phyloP scores from a whole-genome alignment of 2,797 vertebrate species.

The Labroides dimidiatus region DNA sequence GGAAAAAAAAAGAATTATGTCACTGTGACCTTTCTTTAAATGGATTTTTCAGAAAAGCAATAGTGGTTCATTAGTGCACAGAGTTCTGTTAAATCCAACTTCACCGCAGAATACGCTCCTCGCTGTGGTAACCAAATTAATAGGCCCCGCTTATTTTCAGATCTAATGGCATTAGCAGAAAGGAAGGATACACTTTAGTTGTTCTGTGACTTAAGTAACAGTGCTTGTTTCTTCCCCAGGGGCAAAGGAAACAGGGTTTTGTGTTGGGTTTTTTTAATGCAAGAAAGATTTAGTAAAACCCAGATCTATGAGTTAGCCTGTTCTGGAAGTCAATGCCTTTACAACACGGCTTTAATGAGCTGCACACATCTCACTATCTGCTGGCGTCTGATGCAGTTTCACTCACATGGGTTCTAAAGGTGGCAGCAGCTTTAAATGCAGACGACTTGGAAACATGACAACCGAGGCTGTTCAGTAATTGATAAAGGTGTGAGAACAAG shows the following conservation, averaged over 20 bases:
- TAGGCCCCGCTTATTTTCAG: neutral
- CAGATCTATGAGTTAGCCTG: no score
- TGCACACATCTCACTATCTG: neutral
- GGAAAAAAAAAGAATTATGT: neutral
- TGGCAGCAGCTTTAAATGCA: slow-evolving; percentile 7
- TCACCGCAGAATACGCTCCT: neutral
- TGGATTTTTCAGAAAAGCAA: neutral
- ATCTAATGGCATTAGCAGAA: neutral
- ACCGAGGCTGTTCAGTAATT: slow-evolving; percentile 30
- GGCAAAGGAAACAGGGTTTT: neutral
- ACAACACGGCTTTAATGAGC: neutral
- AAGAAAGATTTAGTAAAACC: neutral
- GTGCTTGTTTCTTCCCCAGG: neutral
- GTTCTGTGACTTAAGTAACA: neutral
- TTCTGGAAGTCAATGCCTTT: neutral
- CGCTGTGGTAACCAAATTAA: neutral
- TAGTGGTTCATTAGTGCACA: neutral
- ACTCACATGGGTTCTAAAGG: slow-evolving; percentile 4
- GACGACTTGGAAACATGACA: slow-evolving; percentile 25
- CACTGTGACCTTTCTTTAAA: neutral
- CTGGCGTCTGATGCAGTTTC: neutral
- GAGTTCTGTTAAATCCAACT: neutral
- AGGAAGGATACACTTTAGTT: neutral
- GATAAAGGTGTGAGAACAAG: slow-evolving; percentile 43
- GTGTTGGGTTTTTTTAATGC: neutral